Conservation (phyloP, 2,888 invertebrate genomes). For the Psylliodes chrysocephalus region DNA sequence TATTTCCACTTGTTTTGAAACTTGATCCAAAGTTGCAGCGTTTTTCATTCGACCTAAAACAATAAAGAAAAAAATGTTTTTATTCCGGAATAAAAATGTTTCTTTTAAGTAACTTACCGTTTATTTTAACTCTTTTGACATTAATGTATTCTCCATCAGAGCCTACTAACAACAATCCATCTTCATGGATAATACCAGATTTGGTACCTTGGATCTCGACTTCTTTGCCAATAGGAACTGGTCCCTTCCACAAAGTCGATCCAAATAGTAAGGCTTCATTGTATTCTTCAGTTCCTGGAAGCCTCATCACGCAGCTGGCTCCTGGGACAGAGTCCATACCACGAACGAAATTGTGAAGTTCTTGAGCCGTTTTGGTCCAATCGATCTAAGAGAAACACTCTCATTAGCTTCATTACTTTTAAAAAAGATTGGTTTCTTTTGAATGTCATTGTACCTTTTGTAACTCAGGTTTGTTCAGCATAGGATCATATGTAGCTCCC, state of each 20-base stretch:
- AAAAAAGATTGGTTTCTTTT: slow-evolving; percentile 3
- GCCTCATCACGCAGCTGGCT: slow-evolving; percentile 70
- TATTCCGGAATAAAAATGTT: no score
- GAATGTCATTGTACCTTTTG: slow-evolving; percentile 69
- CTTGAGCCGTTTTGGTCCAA: slow-evolving; percentile 74
- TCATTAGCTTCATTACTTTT: not conserved
- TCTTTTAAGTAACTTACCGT: no score
- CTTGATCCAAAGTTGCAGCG: slow-evolving; percentile 82
- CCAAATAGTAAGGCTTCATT: slow-evolving; percentile 83
- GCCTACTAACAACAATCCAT: slow-evolving; percentile 84
- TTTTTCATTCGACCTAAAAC: slow-evolving; percentile 81
- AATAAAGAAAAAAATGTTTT: no score
- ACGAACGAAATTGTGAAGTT: slow-evolving; percentile 93
- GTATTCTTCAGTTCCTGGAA: slow-evolving; percentile 64
- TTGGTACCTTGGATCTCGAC: slow-evolving; percentile 73
- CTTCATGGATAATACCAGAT: slow-evolving; percentile 78
- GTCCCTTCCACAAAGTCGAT: slow-evolving; percentile 76
- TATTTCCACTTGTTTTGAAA: slow-evolving; percentile 66
- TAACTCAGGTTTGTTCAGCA: slow-evolving; percentile 86
- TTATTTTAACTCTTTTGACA: slow-evolving; percentile 60
- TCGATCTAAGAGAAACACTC: slow-evolving; percentile 69
- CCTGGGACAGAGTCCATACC: slow-evolving; percentile 96
- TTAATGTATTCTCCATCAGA: slow-evolving; percentile 80
- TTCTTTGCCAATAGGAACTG: slow-evolving; percentile 68
- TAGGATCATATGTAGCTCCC: slow-evolving; percentile 93